A percentile compares a stretch with the other conserved stretches of the same genome.
These are phyloP conservation scores for Cydia fagiglandana DNA, from an alignment of 1,140 invertebrate species.

Conservation along the genomic window DNA sequence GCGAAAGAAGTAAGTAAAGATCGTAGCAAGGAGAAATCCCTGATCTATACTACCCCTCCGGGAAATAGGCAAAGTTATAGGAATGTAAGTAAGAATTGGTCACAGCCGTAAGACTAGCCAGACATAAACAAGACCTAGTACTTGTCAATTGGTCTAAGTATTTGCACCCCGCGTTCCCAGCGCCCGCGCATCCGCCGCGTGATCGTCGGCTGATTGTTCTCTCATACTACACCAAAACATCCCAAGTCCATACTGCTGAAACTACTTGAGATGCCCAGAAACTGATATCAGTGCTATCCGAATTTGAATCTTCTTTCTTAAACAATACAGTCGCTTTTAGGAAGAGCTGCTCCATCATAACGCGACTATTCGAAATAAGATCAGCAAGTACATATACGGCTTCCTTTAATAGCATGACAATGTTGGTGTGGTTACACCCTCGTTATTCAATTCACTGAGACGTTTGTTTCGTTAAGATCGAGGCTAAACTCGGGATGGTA, in stretches of 20 bases:
- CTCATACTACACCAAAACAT: not conserved
- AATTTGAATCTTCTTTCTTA: not conserved
- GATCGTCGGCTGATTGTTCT: constrained; percentile 47
- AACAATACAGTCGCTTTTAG: not conserved
- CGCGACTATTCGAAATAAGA: constrained; percentile 32
- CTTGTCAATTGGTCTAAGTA: constrained; percentile 43
- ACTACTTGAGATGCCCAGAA: not conserved
- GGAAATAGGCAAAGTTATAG: too few species aligned
- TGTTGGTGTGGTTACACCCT: constrained; percentile 73
- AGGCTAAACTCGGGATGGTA: constrained; percentile 54
- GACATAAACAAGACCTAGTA: not conserved
- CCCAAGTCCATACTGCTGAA: constrained; percentile 6
- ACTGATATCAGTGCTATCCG: not conserved
- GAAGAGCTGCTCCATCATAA: constrained; percentile 34
- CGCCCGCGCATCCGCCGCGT: constrained; percentile 50
- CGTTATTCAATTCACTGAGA: constrained; percentile 70
- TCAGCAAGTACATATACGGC: not conserved
- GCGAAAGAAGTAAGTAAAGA: too few species aligned
- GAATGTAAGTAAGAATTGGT: not conserved
- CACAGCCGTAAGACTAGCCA: not conserved
- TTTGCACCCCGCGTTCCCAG: constrained; percentile 64
- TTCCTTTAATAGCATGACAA: constrained; percentile 39
- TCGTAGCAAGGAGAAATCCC: too few species aligned
- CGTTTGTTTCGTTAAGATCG: constrained; percentile 66
- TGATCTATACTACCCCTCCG: too few species aligned